Evolutionary conservation across 92 coral and sea anemone genomes (phyloP), one percentile per base, ranked within the genome.

Genomic region (Zoanthus gigantus): DNA sequence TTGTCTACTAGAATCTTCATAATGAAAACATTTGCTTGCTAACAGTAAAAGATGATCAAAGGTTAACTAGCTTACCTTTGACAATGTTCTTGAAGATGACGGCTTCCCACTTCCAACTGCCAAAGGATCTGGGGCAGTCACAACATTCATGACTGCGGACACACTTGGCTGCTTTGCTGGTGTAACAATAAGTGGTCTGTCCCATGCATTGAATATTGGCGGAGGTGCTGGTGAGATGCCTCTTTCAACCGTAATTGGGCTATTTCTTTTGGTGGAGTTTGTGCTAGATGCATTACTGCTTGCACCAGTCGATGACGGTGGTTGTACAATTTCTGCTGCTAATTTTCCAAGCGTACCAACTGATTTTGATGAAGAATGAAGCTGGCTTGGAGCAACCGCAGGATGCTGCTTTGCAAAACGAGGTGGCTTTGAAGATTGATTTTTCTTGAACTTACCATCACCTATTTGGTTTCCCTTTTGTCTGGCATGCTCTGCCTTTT

Each of bases 61-160:
- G 28, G 5, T 76, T 52, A 30, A 30, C 5, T 23, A 16, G 83
- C 90, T 88, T 16, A 92, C 98, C 48, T 90, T 88, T 53, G 78
- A 90, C 17, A 90, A 37, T 11, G 79, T 86, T 28, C 98, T 74
- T 18, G 94, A 82, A 30, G 94, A 91, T 15, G 93, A 90, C 12
- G 99, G 99, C 80, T 97, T 97, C 9, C 99, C 99, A 82, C 99
- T 97, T 48, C 99, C 99, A 84, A 97, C 99, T 61, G 99, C 99
- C 18, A 97, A 90, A 78, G 99, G 99, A 83, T 97, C 99, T 23
- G 97, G 99, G 5, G 93, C 90, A 29, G 78, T 91, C 3, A 96
- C 67, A 46, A 95, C 84, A 63, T 18, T n/a, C 81, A 91, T 83
- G 10, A 82, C 90, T 37, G 96, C 67, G 5, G 93, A 34, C 16